Evolutionary conservation across 2,113 vertebrate species (phyloP).

Genomic region (Todiramphus saurophagus): DNA sequence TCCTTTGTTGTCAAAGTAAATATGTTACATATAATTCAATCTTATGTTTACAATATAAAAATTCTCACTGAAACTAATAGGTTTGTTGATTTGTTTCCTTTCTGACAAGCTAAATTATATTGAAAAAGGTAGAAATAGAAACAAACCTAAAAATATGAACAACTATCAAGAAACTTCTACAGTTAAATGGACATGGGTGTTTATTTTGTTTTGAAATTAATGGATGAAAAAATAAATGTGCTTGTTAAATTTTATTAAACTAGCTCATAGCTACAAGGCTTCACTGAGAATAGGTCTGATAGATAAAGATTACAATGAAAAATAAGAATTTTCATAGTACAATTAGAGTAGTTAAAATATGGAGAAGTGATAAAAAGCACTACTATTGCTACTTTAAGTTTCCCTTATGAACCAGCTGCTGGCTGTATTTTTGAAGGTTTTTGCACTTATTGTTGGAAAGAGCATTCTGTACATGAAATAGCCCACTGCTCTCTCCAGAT

Average conservation of each 20-base stretch:
- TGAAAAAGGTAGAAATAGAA: not conserved
- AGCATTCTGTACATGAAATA: not conserved
- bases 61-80: not conserved
- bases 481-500: not conserved
- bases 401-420: not conserved
- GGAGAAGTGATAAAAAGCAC: not conserved
- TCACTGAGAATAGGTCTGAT: not conserved
- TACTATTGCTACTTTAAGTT: not conserved
- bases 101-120: not conserved
- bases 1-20: not conserved
- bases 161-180: not conserved
- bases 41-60: not conserved
- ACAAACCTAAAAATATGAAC: fast-evolving
- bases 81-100: not conserved
- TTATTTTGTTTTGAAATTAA: not conserved
- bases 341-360: not conserved
- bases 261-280: not conserved
- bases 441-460: not conserved
- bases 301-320: not conserved
- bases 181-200: not conserved
- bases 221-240: not conserved
- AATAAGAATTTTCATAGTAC: not conserved
- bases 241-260: not conserved
- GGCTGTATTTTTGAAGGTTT: not conserved
- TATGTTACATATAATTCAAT: not conserved